These are phyloP conservation scores for Apeltes quadracus DNA, from an alignment of 2,113 vertebrate genomes.

Conservation along the genomic window DNA sequence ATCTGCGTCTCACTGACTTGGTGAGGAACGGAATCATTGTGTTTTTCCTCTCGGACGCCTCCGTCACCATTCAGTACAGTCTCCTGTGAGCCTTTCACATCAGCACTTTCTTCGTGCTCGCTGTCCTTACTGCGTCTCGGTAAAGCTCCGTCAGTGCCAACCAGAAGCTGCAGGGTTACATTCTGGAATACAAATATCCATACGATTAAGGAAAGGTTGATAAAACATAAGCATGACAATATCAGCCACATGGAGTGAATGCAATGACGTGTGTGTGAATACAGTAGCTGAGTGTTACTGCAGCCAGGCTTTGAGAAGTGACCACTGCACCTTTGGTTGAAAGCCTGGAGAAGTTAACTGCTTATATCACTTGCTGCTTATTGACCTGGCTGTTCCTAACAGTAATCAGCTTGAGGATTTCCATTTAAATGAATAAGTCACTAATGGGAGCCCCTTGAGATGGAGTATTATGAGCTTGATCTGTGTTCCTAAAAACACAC, in stretches of 20 bases:
- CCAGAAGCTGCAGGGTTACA: conserved; percentile 89
- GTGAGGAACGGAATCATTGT: not conserved
- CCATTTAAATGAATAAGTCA: too few relatives aligned
- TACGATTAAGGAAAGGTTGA: not conserved
- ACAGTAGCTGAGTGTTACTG: not conserved
- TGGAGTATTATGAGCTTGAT: not conserved
- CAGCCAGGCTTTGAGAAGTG: not conserved
- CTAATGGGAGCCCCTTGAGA: too few relatives aligned
- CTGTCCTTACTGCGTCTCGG: conserved; percentile 39
- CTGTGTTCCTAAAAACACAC: too few relatives aligned
- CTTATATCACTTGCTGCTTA: not conserved
- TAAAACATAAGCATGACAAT: not conserved
- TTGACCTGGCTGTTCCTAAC: not conserved
- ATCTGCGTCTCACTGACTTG: conserved; percentile 20
- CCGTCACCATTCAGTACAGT: conserved; percentile 26
- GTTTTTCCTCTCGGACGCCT: conserved; percentile 31
- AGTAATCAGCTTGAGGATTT: too few relatives aligned
- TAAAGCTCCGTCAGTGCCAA: conserved; percentile 57
- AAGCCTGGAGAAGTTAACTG: not conserved
- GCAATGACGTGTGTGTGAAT: not conserved
- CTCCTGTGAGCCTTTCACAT: conserved; percentile 30
- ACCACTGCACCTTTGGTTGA: not conserved
- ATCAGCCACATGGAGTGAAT: not conserved
- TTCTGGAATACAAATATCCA: conserved; percentile 74
- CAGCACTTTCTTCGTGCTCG: conserved; percentile 42